phyloP scores from a whole-genome alignment of 2,113 vertebrate genomes.

The Melospiza melodia region DNA sequence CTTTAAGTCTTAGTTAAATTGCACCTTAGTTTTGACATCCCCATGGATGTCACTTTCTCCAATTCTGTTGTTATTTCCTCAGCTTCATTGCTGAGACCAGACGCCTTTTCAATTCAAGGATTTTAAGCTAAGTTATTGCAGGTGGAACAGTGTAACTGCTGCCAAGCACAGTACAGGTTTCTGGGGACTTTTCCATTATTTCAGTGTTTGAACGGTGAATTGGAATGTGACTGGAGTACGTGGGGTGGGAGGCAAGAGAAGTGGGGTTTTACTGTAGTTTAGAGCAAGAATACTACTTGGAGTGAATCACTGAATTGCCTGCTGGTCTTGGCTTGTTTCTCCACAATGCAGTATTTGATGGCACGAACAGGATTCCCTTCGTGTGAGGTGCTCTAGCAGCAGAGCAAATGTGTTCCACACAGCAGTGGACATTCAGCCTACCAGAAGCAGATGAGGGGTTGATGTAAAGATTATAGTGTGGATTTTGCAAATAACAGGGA shows the following conservation, averaged over 20 bases:
- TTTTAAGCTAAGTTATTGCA: background rate
- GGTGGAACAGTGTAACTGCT: background rate
- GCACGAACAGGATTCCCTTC: background rate
- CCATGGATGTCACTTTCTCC: background rate
- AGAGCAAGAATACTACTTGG: background rate
- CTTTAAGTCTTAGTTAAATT: background rate
- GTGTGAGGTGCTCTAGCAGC: too few species aligned
- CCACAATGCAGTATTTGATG: background rate
- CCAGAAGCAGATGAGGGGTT: background rate
- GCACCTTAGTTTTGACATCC: background rate
- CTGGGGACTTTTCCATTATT: background rate
- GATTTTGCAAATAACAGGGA: background rate
- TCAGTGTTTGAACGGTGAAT: background rate
- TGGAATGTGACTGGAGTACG: background rate
- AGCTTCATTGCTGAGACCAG: background rate
- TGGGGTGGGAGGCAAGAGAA: background rate
- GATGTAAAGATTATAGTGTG: background rate
- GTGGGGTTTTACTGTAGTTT: background rate
- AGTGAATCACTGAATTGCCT: background rate
- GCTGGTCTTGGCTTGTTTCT: background rate
- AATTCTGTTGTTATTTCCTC: background rate
- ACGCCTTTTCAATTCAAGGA: background rate
- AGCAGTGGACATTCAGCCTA: background rate
- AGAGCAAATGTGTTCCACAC: rapidly evolving
- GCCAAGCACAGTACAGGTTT: background rate